Evolutionary conservation across 2,113 vertebrate species (phyloP).

Genomic region (Corvus hawaiiensis): DNA sequence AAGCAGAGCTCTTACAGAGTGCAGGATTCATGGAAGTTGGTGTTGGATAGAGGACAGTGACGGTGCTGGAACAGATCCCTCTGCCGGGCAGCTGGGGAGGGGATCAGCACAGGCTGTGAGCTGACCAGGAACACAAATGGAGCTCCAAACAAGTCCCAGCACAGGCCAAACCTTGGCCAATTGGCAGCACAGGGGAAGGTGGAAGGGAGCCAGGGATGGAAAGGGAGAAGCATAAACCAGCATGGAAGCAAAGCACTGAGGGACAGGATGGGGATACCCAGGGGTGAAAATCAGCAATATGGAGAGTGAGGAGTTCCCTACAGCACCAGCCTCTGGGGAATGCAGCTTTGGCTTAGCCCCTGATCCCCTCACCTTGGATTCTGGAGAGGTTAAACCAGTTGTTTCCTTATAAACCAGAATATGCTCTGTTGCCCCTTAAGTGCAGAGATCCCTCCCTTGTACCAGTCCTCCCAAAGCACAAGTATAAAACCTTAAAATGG

Average conservation of each 20-base stretch:
- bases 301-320: neutral
- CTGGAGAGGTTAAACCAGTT: neutral
- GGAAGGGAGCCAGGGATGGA: neutral
- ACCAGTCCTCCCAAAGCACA: neutral
- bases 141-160: conserved; percentile 1
- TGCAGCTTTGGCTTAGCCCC: neutral
- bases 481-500: neutral
- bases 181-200: neutral
- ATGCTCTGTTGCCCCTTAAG: neutral
- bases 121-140: neutral
- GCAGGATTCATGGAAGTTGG: neutral
- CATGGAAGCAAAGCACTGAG: neutral
- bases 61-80: neutral
- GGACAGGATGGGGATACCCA: neutral
- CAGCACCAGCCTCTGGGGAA: fast-evolving
- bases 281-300: fast-evolving
- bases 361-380: neutral
- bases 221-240: neutral
- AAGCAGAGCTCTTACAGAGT: fast-evolving
- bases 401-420: neutral
- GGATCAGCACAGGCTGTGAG: neutral
- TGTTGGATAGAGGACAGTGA: neutral
- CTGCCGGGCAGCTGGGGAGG: neutral
- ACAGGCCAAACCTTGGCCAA: neutral
- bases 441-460: neutral